Percentiles rank a stretch among this genome's conserved stretches.
Conservation (phyloP, 2,113 vertebrate genomes). For the Rhabdornis inornatus region DNA sequence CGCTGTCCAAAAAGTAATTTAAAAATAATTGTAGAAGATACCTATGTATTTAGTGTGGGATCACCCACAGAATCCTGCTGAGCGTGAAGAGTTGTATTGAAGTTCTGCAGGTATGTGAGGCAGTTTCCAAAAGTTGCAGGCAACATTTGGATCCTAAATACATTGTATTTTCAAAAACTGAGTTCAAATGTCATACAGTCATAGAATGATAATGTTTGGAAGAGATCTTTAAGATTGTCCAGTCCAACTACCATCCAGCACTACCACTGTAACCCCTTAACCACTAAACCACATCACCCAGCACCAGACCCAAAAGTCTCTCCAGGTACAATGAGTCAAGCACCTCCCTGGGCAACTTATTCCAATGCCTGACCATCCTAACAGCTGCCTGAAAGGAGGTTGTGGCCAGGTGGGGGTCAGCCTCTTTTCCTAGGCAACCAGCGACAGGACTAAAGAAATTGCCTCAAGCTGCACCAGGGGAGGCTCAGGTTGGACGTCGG, state of each 20-base stretch:
- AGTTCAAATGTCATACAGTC: not conserved
- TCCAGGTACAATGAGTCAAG: not conserved
- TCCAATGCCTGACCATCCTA: not conserved
- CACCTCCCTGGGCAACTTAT: not conserved
- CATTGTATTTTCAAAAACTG: not conserved
- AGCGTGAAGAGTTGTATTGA: not conserved
- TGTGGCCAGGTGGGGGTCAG: rapidly evolving
- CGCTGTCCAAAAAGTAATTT: not conserved
- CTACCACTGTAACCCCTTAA: not conserved
- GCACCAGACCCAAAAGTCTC: rapidly evolving
- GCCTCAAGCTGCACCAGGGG: not conserved
- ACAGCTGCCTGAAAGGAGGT: not conserved
- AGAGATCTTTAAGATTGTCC: not conserved
- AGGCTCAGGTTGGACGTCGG: not conserved
- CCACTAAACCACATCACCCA: not conserved
- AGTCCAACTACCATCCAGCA: not conserved
- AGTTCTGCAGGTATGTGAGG: not conserved
- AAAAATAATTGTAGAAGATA: not conserved
- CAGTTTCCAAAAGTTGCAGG: not conserved
- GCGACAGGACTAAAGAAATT: rapidly evolving
- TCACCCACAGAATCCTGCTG: not conserved
- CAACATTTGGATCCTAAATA: not conserved
- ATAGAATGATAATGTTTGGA: not conserved
- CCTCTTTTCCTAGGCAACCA: not conserved
- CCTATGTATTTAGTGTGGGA: not conserved